Evolutionary conservation across 1,140 invertebrate genomes (phyloP).

Genomic region (Papilio machaon): DNA sequence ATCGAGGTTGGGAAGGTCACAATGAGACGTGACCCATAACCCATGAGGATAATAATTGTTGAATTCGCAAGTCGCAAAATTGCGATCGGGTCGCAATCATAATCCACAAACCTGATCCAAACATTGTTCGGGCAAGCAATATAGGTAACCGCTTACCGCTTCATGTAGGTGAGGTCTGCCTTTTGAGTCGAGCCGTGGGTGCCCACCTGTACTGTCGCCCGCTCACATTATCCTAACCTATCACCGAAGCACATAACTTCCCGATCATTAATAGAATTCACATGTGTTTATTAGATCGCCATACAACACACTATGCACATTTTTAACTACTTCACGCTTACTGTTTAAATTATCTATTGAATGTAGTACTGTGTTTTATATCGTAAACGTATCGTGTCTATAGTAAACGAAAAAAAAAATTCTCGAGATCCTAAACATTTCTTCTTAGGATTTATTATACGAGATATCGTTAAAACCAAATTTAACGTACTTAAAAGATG

Average conservation of each 20-base stretch:
- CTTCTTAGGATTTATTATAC: constrained; percentile 37
- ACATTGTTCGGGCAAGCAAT: constrained; percentile 65
- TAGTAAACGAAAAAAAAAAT: neutral
- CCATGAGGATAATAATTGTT: constrained; percentile 65
- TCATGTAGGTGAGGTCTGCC: constrained; percentile 66
- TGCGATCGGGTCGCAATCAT: constrained; percentile 58
- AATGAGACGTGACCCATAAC: constrained; percentile 84
- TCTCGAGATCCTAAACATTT: constrained; percentile 26
- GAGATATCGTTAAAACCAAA: neutral
- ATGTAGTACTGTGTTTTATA: constrained; percentile 65
- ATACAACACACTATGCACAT: constrained; percentile 65
- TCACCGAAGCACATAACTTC: constrained; percentile 63
- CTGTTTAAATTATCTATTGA: constrained; percentile 62
- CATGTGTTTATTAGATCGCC: constrained; percentile 60
- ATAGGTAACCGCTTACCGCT: constrained; percentile 71
- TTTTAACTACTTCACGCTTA: constrained; percentile 65
- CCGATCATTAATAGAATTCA: constrained; percentile 65
- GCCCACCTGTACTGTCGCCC: constrained; percentile 65
- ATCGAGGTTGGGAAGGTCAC: constrained; percentile 87
- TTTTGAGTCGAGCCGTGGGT: constrained; percentile 77
- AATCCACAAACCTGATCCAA: constrained; percentile 59
- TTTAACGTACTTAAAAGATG: constrained; percentile 34
- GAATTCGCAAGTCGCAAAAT: constrained; percentile 59
- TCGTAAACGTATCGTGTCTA: constrained; percentile 1
- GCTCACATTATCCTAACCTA: constrained; percentile 63